Evolutionary conservation across 2,888 invertebrate species (phyloP), one percentile per base, ranked within the genome.

Genomic region (Drosophila cracens): DNA sequence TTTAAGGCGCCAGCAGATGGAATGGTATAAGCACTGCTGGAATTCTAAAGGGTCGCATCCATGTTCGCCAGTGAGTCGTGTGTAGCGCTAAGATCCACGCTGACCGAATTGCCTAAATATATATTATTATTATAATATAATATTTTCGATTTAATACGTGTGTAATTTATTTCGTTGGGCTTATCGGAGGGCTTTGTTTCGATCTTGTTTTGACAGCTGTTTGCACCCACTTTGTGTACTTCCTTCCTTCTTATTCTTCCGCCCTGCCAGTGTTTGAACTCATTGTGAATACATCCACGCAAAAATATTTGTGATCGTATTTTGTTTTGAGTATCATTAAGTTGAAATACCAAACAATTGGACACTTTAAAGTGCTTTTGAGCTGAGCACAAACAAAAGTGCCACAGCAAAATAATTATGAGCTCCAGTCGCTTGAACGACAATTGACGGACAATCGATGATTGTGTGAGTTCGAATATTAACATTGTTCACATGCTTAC

Each of bases 1-100:
- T 0, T 48, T 83, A 56, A 75, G 68, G 4, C 67, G 56, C 5
- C 82, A 75, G 52, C 77, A 77, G 43, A 58, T 66, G 1, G 54
- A 56, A 8, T 83, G 83, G 83, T 87, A 83, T 48, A 83, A 82
- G 11, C 71, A 84, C 34, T 87, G 87, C 68, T 83, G 82, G 84
- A 64, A 71, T 2, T 57, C 53, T 60, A 84, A 71, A 8, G 64
- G 58, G 0, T 53, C 73, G 58, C 25, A 16, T 65, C 0, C 18
- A 29, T 8, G 4, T 8, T 4, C 10, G 40, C 10, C 40, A n/a
- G 4, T 4, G 10, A 40, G n/a, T 8, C 18, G 40, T 8, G 40
- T 18, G 4, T n/a, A 40, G 10, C 8, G 38, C 38, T 10, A 18
- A 18, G 38, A 38, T 18, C 29, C 3, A 29, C 27, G 11, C 29